Evolutionary conservation across 2,113 vertebrate genomes (phyloP), one percentile per base, ranked within the genome.

Genomic region (Corythoichthys haematopterus): DNA sequence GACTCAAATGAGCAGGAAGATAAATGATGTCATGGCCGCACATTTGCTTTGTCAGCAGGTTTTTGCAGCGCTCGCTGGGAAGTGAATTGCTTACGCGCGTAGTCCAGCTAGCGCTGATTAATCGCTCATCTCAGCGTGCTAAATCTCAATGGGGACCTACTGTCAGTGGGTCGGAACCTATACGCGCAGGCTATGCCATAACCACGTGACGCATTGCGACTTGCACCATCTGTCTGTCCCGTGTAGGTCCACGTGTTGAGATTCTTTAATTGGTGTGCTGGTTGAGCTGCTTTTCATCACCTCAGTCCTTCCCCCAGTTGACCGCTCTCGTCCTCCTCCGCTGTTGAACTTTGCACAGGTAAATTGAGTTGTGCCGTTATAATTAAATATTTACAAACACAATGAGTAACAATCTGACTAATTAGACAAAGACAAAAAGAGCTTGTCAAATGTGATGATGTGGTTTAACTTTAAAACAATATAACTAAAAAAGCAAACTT

Each of bases 311-410:
- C 28, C 71, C 65, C 65, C 45, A 28, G 1, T 76, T 67, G 63
- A 66, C 65, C 50, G 28, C 68, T 55, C 9, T 53, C 3, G 28
- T 35, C 53, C 51, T 53, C 68, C 78, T 74, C 77, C 68, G 67
- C 80, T 77, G 69, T 78, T 70, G 68, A 85, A 86, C 74, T 79
- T 83, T 86, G 79, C 66, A 66, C 65, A 37, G 72, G 72, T 73
- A 80, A 85, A 88, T 79, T 71, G 77, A 86, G 82, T 81, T 70
- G 71, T 72, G 69, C 75, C 64, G 69, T 77, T 68, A 73, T 88
- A 87, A 88, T 88, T 79, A 84, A 74, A 87, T 80, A 81, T 85
- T 83, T 86, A 86, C 84, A 81, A 76, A 76, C 76, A 75, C 79
- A 72, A 79, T 87, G 78, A 80, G 64, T 80, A 59, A 88, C 81